Percentiles rank a stretch among this genome's conserved stretches.
phyloP scores from a whole-genome alignment of 2,888 invertebrate genomes.

The Netelia virgata region DNA sequence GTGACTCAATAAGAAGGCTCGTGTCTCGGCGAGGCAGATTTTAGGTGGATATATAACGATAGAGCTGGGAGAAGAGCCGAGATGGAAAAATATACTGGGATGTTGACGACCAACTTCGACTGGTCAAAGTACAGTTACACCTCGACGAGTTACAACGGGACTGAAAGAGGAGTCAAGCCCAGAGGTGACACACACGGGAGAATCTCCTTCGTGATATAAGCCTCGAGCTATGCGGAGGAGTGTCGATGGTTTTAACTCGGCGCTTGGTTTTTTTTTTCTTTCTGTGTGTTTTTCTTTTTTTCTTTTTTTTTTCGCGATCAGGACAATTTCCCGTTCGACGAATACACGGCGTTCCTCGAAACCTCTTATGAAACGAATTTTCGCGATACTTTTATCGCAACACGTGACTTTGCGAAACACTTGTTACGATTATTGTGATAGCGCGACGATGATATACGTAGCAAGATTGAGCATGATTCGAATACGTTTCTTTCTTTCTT shows the following conservation, averaged over 20 bases:
- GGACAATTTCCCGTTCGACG: background rate
- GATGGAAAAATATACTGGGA: background rate
- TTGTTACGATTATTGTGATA: background rate
- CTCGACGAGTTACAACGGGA: slow-evolving; percentile 60
- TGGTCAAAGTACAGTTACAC: slow-evolving; percentile 58
- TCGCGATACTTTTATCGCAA: slow-evolving; percentile 1
- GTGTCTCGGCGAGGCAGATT: background rate
- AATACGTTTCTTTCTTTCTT: too few species aligned
- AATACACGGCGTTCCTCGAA: background rate
- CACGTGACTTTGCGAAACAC: background rate
- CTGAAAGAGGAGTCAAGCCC: slow-evolving; percentile 33
- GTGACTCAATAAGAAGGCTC: slow-evolving; percentile 30
- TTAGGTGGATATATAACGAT: slow-evolving; percentile 31
- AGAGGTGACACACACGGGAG: slow-evolving; percentile 51
- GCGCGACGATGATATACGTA: background rate
- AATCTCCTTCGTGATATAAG: slow-evolving; percentile 17
- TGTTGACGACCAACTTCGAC: slow-evolving; percentile 26
- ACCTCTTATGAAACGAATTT: background rate
- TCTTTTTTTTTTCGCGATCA: background rate
- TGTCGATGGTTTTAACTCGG: background rate
- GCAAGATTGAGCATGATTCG: background rate
- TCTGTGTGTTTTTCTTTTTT: too few species aligned
- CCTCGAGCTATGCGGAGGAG: background rate
- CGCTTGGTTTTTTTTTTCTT: background rate
- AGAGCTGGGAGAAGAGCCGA: background rate